Percentiles rank a stretch among this genome's conserved stretches.
Conservation (phyloP, 1,140 invertebrate species). For the Drosophila asahinai region DNA sequence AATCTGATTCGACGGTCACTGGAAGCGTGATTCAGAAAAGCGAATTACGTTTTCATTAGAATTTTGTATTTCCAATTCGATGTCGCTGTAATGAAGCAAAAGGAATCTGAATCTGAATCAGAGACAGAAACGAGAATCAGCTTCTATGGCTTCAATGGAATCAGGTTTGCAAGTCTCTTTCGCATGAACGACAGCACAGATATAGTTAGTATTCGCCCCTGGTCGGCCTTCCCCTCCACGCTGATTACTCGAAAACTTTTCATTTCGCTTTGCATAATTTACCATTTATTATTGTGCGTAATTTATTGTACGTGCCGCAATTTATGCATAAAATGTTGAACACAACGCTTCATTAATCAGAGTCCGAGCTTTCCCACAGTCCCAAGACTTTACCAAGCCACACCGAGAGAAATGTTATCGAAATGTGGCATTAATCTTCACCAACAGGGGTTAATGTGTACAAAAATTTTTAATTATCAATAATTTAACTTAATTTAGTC, state of each 20-base stretch:
- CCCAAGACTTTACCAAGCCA: conserved; percentile 1
- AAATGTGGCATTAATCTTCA: neutral
- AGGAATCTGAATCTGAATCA: conserved; percentile 22
- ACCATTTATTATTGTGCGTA: conserved; percentile 78
- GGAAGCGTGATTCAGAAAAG: conserved; percentile 30
- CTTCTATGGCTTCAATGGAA: conserved; percentile 51
- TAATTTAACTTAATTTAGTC: too few species aligned
- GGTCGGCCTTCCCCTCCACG: conserved; percentile 56
- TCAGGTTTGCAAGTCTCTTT: conserved; percentile 71
- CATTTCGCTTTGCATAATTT: conserved; percentile 79
- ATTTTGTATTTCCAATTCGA: conserved; percentile 41
- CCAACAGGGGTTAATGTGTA: too few species aligned
- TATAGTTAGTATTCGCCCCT: conserved; percentile 38
- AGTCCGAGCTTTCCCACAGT: conserved; percentile 65
- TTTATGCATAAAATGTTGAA: conserved; percentile 77
- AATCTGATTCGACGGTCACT: conserved; percentile 41
- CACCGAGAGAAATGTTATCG: conserved; percentile 4
- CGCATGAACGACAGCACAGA: conserved; percentile 52
- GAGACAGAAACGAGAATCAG: conserved; percentile 33
- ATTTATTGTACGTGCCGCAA: conserved; percentile 78
- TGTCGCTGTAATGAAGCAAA: conserved; percentile 42
- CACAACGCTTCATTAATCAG: conserved; percentile 80
- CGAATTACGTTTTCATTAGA: conserved; percentile 45
- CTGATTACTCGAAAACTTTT: conserved; percentile 72
- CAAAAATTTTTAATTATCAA: too few species aligned